Evolutionary conservation across 2,797 vertebrate genomes (phyloP), one percentile per base, ranked within the genome.

Genomic region (Gallirallus australis): DNA sequence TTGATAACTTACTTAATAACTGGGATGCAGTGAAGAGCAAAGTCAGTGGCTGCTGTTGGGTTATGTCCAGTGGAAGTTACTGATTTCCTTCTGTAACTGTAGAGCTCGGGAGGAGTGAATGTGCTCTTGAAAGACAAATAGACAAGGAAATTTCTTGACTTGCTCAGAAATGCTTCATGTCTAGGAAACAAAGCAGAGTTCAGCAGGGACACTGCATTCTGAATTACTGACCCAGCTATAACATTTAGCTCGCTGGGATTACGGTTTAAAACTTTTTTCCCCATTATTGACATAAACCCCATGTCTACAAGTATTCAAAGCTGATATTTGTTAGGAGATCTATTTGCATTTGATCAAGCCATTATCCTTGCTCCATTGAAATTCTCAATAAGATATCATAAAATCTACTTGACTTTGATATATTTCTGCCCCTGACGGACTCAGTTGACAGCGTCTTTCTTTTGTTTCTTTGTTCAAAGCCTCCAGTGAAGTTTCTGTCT

Each of bases 401-500:
- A 94, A 94, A 89, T 47, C 53, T 75, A 16, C 63, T 91, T 86
- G 75, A 82, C 81, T 84, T 88, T 63, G 73, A 50, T 72, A 52
- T 23, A 24, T 84, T 83, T 94, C 68, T 85, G 37, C 59, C 50
- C 39, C 80, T 92, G 42, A 91, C 84, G 86, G 63, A 61, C 18
- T n/a, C 66, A 35, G 61, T 78, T 96, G 82, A 97, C 77, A 86
- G 64, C 57, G 19, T 96, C 19, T 87, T 70, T 76, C 78, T 83
- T 94, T 90, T 92, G 33, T 94, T 96, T 53, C 94, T 84, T 96
- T 95, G 35, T 92, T 97, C 91, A 87, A 97, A 99, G 99, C 97
- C 98, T 95, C 98, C 98, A 40, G 97, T 97, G 84, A 99, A 99
- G 94, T 98, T 97, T 69, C 97, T 98, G 83, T 98, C 98, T 95